A percentile compares a stretch with the other conserved stretches of the same genome.
These are phyloP conservation scores for Siphlonurus alternatus DNA, from an alignment of 2,888 invertebrate species.

Conservation along the genomic window DNA sequence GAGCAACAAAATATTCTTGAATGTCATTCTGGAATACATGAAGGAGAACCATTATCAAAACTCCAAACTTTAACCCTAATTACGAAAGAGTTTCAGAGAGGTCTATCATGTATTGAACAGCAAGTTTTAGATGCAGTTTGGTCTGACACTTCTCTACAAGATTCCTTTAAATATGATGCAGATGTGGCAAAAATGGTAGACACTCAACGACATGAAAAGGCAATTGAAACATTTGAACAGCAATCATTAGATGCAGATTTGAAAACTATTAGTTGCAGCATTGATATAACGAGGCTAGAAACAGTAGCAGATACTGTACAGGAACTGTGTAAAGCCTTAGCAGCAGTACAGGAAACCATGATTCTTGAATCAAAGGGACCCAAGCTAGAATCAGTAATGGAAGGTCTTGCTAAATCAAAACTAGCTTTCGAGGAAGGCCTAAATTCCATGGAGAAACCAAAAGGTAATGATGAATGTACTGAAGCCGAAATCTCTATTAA, in stretches of 20 bases:
- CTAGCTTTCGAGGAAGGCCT: too few species aligned
- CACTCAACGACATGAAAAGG: not conserved
- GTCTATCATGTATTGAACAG: slow-evolving; percentile 12
- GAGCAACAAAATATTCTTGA: slow-evolving; percentile 2
- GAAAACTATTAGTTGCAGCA: not conserved
- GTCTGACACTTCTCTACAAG: slow-evolving; percentile 3
- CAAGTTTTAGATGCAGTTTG: not conserved
- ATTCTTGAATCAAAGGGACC: not conserved
- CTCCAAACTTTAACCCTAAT: slow-evolving; percentile 21
- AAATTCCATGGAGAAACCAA: too few species aligned
- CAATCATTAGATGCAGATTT: not conserved
- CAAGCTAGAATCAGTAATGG: too few species aligned
- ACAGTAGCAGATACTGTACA: slow-evolving; percentile 1
- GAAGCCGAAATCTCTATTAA: too few species aligned
- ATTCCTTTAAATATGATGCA: too few species aligned
- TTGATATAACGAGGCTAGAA: not conserved
- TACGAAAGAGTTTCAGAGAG: slow-evolving; percentile 20
- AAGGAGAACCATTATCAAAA: slow-evolving; percentile 12
- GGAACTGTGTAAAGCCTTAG: not conserved
- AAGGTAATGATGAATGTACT: too few species aligned
- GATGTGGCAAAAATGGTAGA: not conserved
- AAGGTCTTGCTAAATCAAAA: too few species aligned
- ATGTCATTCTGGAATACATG: slow-evolving; percentile 2
- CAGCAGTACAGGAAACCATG: not conserved
- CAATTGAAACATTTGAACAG: not conserved